Percentiles rank a stretch among this genome's conserved stretches.
These are phyloP conservation scores for Encarsia formosa DNA, from an alignment of 2,888 invertebrate genomes.

Conservation along the genomic window DNA sequence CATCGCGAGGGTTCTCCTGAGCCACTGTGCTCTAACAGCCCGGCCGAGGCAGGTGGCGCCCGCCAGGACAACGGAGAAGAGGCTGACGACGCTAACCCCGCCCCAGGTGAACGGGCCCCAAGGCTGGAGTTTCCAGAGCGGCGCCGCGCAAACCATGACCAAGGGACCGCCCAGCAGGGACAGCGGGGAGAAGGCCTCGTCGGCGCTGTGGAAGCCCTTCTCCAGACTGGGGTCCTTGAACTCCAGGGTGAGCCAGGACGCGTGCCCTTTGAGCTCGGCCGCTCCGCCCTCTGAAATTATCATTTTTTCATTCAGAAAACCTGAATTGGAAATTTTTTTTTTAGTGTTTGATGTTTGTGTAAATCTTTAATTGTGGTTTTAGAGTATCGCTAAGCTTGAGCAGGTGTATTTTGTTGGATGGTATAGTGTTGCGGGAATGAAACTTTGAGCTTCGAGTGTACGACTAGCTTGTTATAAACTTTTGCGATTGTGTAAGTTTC, in stretches of 20 bases:
- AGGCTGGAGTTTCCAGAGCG: slow-evolving; percentile 46
- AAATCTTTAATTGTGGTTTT: not conserved
- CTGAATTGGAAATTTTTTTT: no score
- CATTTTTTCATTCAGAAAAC: no score
- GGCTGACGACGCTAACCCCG: slow-evolving; percentile 43
- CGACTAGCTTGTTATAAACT: no score
- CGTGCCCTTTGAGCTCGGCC: slow-evolving; percentile 62
- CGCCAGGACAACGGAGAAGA: slow-evolving; percentile 45
- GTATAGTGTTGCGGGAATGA: no score
- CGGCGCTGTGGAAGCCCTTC: slow-evolving; percentile 62
- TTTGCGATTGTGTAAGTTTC: no score
- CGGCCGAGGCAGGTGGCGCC: slow-evolving; percentile 48
- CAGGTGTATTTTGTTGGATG: not conserved
- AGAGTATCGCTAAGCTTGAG: not conserved
- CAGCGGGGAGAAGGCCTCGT: slow-evolving; percentile 64
- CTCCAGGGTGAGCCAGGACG: slow-evolving; percentile 61
- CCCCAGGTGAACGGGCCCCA: slow-evolving; percentile 50
- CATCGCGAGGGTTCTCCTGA: slow-evolving; percentile 44
- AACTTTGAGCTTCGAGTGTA: no score
- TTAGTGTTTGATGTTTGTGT: no score
- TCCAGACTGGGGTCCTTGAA: slow-evolving; percentile 67
- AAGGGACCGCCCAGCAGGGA: slow-evolving; percentile 64
- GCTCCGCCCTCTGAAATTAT: slow-evolving; percentile 42
- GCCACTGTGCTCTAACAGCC: slow-evolving; percentile 48
- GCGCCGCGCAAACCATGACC: slow-evolving; percentile 55